Base-by-base conservation (phyloP, 2,797 vertebrate species). In the Staurois parvus region DNA sequence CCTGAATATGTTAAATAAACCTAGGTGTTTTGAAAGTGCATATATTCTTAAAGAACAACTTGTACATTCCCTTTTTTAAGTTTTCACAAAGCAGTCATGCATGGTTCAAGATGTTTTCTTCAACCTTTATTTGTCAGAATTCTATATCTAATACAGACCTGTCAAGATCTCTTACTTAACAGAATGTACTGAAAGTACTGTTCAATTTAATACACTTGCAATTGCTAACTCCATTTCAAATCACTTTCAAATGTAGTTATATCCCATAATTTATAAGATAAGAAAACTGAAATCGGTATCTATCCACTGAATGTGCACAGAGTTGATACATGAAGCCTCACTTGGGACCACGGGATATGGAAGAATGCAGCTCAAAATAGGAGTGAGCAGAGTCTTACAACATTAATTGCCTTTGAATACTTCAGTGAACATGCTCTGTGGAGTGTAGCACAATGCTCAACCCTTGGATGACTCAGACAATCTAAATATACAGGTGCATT, bases 361-460 rank as follows among this genome's bases (percentile, higher is more conserved):
- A 52, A 52, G 48, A 52, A 52, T 52, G 2, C 17, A 52, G 48
- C 48, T 52, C 48, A 3, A 17, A 5, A 52, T 17, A 52, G 48
- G 48, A 52, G 48, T 52, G 17, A 19, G 48, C 48, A 32, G 62
- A 67, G 59, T 42, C 34, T 30, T 34, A 37, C 76, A 42, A 78
- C 67, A 30, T 34, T 48, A 52, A 80, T 69, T 52, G 67, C 52
- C 79, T 59, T 68, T 24, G 45, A 72, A 81, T 59, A 56, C 30
- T 62, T 26, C 79, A 80, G 29, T 48, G 66, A 69, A 69, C 19
- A 30, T 80, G 78, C 21, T 80, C 78, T 52, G 26, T 48, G 78
- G 42, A 34, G 78, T 80, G 66, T 80, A 80, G 42, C 37, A 12
- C 28, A 69, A 80, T 30, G 40, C 37, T 69, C 66, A 81, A 72